These are phyloP conservation scores for Gephyroberyx darwinii DNA, from an alignment of 2,797 vertebrate genomes.

Conservation along the genomic window DNA sequence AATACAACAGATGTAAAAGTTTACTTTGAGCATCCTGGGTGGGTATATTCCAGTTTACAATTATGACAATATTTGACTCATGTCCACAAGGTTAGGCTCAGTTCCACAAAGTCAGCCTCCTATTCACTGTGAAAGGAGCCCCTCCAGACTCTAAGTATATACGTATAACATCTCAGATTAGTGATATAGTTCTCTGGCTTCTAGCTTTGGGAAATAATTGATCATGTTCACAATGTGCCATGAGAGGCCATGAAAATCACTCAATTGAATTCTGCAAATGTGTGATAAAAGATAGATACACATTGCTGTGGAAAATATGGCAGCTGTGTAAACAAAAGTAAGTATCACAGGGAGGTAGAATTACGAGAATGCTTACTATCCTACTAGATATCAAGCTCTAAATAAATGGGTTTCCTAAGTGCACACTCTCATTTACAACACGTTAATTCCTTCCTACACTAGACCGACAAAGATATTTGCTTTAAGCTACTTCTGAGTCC, in stretches of 20 bases:
- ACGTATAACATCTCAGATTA: not conserved
- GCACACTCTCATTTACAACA: not conserved
- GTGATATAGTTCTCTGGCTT: constrained; percentile 17
- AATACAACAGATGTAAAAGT: too few species aligned
- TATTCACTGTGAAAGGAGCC: not conserved
- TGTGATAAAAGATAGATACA: not conserved
- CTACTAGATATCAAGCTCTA: not conserved
- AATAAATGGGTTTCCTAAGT: not conserved
- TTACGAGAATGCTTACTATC: not conserved
- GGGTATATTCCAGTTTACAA: not conserved
- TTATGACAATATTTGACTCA: too few species aligned
- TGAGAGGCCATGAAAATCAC: constrained; percentile 1
- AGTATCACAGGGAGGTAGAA: not conserved
- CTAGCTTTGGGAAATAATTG: constrained; percentile 1
- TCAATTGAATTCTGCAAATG: not conserved
- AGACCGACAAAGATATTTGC: constrained; percentile 26
- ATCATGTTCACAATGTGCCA: constrained; percentile 8
- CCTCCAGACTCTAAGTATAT: not conserved
- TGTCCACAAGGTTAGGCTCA: not conserved
- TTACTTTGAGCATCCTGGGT: too few species aligned
- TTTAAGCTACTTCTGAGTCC: constrained; percentile 26
- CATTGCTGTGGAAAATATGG: constrained; percentile 26
- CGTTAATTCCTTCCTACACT: constrained; percentile 2
- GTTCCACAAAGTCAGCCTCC: not conserved
- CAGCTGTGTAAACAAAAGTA: constrained; percentile 39